Conservation (phyloP, 2,888 invertebrate genomes). For the Drosophila multiciliata region DNA sequence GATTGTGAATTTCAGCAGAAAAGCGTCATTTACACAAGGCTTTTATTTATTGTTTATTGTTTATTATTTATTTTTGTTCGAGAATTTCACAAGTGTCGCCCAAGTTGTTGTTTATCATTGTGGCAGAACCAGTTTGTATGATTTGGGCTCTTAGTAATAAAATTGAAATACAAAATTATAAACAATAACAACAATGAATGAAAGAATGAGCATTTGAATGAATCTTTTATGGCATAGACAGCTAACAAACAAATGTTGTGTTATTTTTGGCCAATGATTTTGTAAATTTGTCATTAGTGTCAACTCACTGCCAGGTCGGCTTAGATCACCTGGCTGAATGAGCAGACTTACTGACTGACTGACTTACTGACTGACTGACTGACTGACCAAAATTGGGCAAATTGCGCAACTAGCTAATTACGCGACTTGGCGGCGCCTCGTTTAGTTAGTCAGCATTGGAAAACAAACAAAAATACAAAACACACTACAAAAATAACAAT, state of each 20-base stretch:
- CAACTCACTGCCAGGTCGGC: conserved; percentile 28
- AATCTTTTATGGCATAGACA: conserved; percentile 14
- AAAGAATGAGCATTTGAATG: not conserved
- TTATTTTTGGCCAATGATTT: conserved; percentile 57
- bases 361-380: conserved; percentile 20
- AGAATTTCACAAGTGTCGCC: conserved; percentile 43
- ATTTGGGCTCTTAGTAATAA: conserved; percentile 25
- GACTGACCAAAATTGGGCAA: conserved; percentile 49
- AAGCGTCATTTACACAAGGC: conserved; percentile 28
- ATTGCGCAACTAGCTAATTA: conserved; percentile 76
- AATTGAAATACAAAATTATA: conserved; percentile 31
- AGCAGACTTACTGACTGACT: conserved; percentile 16
- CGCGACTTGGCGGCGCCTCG: conserved; percentile 60
- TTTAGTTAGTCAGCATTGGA: conserved; percentile 60
- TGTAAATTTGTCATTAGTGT: conserved; percentile 46
- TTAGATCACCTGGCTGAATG: conserved; percentile 59
- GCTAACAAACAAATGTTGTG: conserved; percentile 24
- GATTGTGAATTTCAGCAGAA: conserved; percentile 51
- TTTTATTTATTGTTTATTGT: conserved; percentile 7
- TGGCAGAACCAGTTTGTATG: conserved; percentile 46
- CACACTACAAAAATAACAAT: conserved; percentile 38
- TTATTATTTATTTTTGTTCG: conserved; percentile 22
- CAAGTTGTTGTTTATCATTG: conserved; percentile 40
- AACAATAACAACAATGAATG: conserved; percentile 33
- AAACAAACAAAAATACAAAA: conserved; percentile 2